These are phyloP conservation scores for Drosophila trichaetosa DNA, from an alignment of 2,888 invertebrate genomes.

Conservation along the genomic window DNA sequence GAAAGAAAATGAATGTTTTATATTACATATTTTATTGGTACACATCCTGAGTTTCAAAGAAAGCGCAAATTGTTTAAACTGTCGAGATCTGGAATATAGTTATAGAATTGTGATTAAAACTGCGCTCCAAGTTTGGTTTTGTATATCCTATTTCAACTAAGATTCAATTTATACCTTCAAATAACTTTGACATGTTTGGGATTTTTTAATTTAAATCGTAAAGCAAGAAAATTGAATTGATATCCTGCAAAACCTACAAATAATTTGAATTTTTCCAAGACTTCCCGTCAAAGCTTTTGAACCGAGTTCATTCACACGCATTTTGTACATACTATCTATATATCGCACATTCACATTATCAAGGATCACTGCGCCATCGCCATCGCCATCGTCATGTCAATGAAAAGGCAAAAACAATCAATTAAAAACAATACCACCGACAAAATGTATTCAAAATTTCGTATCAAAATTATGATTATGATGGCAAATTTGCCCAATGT, in stretches of 20 bases:
- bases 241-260: no score
- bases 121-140: not conserved
- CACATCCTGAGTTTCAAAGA: not conserved
- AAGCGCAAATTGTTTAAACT: not conserved
- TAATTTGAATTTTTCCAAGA: not conserved
- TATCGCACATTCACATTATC: constrained; percentile 13
- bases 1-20: not conserved
- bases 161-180: not conserved
- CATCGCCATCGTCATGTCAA: constrained; percentile 46
- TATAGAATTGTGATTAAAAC: not conserved
- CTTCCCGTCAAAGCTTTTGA: not conserved
- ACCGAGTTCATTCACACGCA: constrained; percentile 2
- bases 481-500: constrained; percentile 48
- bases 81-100: not conserved
- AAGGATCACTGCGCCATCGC: constrained; percentile 42
- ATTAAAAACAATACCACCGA: constrained; percentile 4
- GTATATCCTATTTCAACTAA: not conserved
- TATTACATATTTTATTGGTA: not conserved
- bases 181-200: not conserved
- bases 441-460: constrained; percentile 58
- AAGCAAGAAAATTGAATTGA: not conserved
- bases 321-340: not conserved
- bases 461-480: constrained; percentile 59
- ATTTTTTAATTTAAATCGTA: not conserved
- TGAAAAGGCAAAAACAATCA: constrained; percentile 24